These are phyloP conservation scores for Antheraea mylitta DNA, from an alignment of 1,140 invertebrate genomes.

Conservation along the genomic window DNA sequence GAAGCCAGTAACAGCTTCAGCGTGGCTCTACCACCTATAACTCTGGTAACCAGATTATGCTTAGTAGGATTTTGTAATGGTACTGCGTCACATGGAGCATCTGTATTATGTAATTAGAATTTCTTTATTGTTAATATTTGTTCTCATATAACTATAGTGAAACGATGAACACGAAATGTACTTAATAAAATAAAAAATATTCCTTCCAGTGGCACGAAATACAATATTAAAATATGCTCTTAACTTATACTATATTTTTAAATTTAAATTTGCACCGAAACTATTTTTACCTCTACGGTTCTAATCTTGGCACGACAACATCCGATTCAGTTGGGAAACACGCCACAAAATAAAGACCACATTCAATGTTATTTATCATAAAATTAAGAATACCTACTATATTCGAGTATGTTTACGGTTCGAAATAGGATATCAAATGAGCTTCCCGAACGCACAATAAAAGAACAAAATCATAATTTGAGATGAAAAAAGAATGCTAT, in stretches of 20 bases:
- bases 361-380: not conserved
- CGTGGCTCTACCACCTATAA: too few relatives aligned
- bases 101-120: too few relatives aligned
- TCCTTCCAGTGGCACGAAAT: not conserved
- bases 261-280: constrained; percentile 23
- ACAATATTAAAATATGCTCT: not conserved
- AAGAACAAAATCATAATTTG: not conserved
- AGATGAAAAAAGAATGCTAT: not conserved
- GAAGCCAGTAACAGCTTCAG: too few relatives aligned
- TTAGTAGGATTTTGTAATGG: too few relatives aligned
- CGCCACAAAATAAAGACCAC: constrained; percentile 7
- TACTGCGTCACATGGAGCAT: too few relatives aligned
- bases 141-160: too few relatives aligned
- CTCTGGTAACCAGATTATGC: too few relatives aligned
- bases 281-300: constrained; percentile 29
- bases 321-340: constrained; percentile 15
- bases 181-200: not conserved
- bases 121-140: too few relatives aligned
- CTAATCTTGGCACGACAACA: constrained; percentile 28
- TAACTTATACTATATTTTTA: constrained; percentile 20
- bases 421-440: not conserved
- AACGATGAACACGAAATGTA: too few relatives aligned
- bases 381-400: not conserved
- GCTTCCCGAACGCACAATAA: not conserved
- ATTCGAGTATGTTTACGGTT: not conserved